A percentile compares a stretch with the other conserved stretches of the same genome.
Evolutionary conservation across 2,888 invertebrate species (phyloP).

Genomic region (Acrobasis suavella): DNA sequence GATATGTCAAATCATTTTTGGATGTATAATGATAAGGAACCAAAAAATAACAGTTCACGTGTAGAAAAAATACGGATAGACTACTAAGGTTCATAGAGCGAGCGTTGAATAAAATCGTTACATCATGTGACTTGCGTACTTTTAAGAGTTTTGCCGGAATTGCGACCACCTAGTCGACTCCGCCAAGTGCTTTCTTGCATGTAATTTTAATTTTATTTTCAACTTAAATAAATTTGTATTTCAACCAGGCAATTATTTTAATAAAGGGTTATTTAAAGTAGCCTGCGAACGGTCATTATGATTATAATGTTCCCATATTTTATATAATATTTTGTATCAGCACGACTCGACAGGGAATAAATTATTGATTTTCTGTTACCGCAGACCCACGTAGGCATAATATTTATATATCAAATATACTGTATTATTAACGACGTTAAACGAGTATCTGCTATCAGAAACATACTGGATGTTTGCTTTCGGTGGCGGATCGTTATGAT

Average conservation of each 20-base stretch:
- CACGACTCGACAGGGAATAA: conserved; percentile 17
- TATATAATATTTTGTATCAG: conserved; percentile 18
- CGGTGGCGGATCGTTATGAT: conserved; percentile 44
- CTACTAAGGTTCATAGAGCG: not conserved
- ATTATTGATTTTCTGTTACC: conserved; percentile 18
- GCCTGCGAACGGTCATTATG: conserved; percentile 17
- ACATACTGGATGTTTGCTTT: conserved; percentile 25
- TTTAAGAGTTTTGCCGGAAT: conserved; percentile 40
- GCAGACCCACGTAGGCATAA: conserved; percentile 14
- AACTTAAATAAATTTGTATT: conserved; percentile 39
- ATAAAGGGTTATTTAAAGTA: conserved; percentile 20
- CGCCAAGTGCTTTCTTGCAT: conserved; percentile 50
- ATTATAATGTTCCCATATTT: conserved; percentile 14
- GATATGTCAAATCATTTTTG: too few relatives aligned
- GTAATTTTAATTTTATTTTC: conserved; percentile 54
- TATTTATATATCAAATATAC: conserved; percentile 17
- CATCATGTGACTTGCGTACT: conserved; percentile 26
- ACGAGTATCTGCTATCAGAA: conserved; percentile 34
- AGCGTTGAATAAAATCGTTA: conserved; percentile 1
- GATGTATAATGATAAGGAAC: too few relatives aligned
- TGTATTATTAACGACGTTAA: conserved; percentile 33
- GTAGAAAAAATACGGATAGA: not conserved
- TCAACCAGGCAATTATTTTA: conserved; percentile 29
- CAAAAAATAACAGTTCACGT: too few relatives aligned
- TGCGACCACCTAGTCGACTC: conserved; percentile 46